Evolutionary conservation across 2,888 invertebrate genomes (phyloP).

Genomic region (Portevinia maculata): DNA sequence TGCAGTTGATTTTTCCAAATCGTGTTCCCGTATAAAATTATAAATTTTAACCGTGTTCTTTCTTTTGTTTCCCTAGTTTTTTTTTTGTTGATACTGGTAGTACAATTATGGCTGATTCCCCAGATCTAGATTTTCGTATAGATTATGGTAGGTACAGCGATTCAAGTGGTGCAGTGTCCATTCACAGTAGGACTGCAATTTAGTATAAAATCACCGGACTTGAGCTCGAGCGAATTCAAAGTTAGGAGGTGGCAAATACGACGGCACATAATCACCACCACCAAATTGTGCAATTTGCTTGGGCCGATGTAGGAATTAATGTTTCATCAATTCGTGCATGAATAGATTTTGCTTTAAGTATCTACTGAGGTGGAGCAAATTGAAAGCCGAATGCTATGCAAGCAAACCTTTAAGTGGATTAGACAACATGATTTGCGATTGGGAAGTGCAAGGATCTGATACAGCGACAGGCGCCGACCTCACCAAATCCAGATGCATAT

Average conservation of each 20-base stretch:
- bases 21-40: conserved; percentile 19
- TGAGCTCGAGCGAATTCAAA: conserved; percentile 57
- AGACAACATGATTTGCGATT: conserved; percentile 95
- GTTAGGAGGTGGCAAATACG: conserved; percentile 75
- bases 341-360: conserved; percentile 98
- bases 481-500: conserved; percentile 47
- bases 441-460: conserved; percentile 93
- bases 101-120: conserved; percentile 68
- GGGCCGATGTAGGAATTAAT: conserved; percentile 92
- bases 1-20: conserved; percentile 65
- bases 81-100: conserved; percentile 38
- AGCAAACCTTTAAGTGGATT: conserved; percentile 94
- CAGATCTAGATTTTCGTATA: conserved; percentile 63
- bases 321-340: conserved; percentile 95
- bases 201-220: conserved; percentile 58
- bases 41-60: conserved; percentile 16
- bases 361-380: conserved; percentile 96
- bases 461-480: conserved; percentile 75
- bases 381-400: conserved; percentile 96
- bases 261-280: conserved; percentile 87
- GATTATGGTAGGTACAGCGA: conserved; percentile 49
- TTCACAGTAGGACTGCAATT: conserved; percentile 66
- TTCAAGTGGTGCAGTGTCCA: conserved; percentile 59
- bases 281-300: conserved; percentile 97
- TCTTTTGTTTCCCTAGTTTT: conserved; percentile 19